Conservation (phyloP, 2,888 invertebrate species). For the Monopis laevigella region DNA sequence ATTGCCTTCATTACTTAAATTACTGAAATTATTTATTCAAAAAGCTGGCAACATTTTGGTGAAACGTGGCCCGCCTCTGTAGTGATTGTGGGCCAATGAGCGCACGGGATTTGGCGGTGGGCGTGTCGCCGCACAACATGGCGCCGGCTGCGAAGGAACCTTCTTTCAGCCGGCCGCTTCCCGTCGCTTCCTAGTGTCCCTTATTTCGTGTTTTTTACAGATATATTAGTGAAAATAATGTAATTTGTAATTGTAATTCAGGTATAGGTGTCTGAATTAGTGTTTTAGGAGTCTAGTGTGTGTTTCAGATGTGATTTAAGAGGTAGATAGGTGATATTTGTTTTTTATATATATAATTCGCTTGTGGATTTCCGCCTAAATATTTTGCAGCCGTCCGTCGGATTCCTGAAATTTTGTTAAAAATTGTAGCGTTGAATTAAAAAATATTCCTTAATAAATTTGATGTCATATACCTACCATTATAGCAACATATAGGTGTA, state of each 20-base stretch:
- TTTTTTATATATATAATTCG: no score
- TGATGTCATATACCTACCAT: no score
- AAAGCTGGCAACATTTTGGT: slow-evolving; percentile 66
- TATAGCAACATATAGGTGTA: no score
- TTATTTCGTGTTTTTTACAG: slow-evolving; percentile 5
- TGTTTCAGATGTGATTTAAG: no score
- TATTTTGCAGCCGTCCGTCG: no score
- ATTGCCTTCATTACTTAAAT: slow-evolving; percentile 69
- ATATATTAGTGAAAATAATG: slow-evolving; percentile 8
- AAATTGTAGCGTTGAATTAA: no score
- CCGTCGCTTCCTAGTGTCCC: slow-evolving; percentile 10
- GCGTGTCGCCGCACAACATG: slow-evolving; percentile 56
- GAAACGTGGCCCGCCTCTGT: slow-evolving; percentile 37
- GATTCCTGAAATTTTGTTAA: no score
- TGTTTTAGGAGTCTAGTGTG: background rate
- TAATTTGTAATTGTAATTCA: no score
- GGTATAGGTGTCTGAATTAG: background rate
- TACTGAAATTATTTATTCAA: slow-evolving; percentile 69
- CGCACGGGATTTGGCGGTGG: slow-evolving; percentile 24
- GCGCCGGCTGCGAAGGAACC: slow-evolving; percentile 35
- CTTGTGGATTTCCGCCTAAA: no score
- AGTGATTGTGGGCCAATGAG: slow-evolving; percentile 36
- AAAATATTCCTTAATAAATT: no score
- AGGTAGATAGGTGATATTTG: no score
- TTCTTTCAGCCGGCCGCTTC: slow-evolving; percentile 16